Evolutionary conservation across 2,888 invertebrate genomes (phyloP).

Genomic region (Eledone cirrhosa): DNA sequence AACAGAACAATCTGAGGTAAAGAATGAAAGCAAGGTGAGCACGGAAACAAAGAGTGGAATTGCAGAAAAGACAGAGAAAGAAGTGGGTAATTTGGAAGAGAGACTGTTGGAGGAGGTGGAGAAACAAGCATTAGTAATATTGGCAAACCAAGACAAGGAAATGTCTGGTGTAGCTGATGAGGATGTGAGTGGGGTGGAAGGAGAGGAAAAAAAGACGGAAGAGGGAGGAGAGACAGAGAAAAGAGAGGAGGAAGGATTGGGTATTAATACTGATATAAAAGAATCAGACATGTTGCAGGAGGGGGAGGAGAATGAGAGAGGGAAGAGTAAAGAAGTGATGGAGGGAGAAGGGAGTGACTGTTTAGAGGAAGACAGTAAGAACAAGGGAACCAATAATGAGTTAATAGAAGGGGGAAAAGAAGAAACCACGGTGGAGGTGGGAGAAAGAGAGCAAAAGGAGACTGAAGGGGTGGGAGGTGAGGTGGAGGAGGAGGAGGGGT

Average conservation of each 20-base stretch:
- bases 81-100: no score
- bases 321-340: not conserved
- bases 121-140: not conserved
- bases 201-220: not conserved
- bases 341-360: not conserved
- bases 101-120: no score
- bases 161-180: no score
- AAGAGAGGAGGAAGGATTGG: not conserved
- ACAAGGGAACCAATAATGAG: not conserved
- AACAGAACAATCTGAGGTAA: slow-evolving; percentile 1
- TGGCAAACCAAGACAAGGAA: not conserved
- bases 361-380: not conserved
- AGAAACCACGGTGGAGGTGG: not conserved
- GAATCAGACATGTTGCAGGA: not conserved
- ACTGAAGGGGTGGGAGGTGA: not conserved
- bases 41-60: not conserved
- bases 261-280: not conserved
- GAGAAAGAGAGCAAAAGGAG: not conserved
- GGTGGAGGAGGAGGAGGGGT: not conserved
- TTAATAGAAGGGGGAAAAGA: not conserved
- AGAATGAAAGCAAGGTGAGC: not conserved
- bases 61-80: not conserved
- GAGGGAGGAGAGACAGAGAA: not conserved
- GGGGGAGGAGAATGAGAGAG: not conserved
- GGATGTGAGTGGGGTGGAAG: not conserved